A percentile compares a stretch with the other conserved stretches of the same genome.
phyloP scores from a whole-genome alignment of 2,797 vertebrate genomes.

The Dicrostonyx torquatus region DNA sequence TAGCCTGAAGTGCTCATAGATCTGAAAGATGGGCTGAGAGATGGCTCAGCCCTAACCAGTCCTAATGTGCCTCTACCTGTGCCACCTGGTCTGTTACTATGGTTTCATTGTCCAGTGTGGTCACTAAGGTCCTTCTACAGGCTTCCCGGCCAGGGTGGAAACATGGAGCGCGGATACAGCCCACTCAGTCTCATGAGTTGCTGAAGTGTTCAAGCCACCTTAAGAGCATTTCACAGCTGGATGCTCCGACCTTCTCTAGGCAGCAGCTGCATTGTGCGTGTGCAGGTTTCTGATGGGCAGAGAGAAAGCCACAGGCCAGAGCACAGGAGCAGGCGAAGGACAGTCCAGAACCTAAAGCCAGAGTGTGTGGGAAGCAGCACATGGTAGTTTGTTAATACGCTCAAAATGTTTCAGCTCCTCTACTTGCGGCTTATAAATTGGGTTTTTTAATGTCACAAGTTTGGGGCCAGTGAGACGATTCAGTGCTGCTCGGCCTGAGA shows the following conservation, averaged over 20 bases:
- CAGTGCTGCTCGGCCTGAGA: neutral
- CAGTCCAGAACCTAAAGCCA: neutral
- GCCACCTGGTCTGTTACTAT: neutral
- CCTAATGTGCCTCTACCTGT: neutral
- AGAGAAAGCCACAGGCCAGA: neutral
- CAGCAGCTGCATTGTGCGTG: too few relatives aligned
- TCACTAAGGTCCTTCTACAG: neutral
- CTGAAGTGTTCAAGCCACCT: neutral
- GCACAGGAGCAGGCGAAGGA: fast-evolving
- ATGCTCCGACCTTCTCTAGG: fast-evolving
- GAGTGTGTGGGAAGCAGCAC: neutral
- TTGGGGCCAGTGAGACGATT: neutral
- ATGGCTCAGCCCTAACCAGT: neutral
- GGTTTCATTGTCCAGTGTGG: neutral
- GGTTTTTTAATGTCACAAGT: neutral
- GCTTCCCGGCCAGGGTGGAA: neutral
- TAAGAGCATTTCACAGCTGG: too few relatives aligned
- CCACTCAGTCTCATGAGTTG: neutral
- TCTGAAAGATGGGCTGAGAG: neutral
- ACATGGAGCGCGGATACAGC: neutral
- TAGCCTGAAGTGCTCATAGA: neutral
- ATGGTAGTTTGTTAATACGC: neutral
- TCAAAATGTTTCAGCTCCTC: neutral
- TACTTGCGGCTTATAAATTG: neutral
- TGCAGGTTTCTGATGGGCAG: neutral